A percentile compares a stretch with the other conserved stretches of the same genome.
These are phyloP conservation scores for Gortyna flavago DNA, from an alignment of 2,888 invertebrate genomes.

Conservation along the genomic window DNA sequence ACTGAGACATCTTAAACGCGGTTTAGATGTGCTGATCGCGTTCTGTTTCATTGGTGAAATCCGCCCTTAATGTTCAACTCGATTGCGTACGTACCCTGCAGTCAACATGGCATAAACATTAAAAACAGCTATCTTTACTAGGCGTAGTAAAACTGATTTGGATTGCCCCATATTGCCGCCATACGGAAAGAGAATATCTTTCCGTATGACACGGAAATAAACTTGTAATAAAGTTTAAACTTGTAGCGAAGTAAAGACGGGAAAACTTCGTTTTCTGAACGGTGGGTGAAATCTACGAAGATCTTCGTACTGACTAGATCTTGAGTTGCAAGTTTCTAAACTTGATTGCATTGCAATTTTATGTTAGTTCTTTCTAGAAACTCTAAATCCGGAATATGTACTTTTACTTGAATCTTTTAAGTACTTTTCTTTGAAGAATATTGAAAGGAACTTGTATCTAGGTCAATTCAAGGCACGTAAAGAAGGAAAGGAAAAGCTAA, in stretches of 20 bases:
- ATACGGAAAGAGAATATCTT: neutral
- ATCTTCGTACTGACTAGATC: slow-evolving; percentile 44
- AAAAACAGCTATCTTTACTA: neutral
- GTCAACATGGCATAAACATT: slow-evolving; percentile 11
- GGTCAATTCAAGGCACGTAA: slow-evolving; percentile 38
- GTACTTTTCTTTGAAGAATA: slow-evolving; percentile 9
- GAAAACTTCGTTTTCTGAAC: slow-evolving; percentile 39
- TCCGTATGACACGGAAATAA: slow-evolving; percentile 23
- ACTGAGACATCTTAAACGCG: neutral
- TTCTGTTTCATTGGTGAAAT: neutral
- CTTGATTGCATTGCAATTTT: slow-evolving; percentile 59
- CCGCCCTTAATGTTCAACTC: neutral
- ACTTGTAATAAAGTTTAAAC: slow-evolving; percentile 28
- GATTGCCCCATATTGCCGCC: slow-evolving; percentile 10
- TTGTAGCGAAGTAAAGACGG: slow-evolving; percentile 25
- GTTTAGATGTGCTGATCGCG: neutral
- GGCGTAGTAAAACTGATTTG: slow-evolving; percentile 23
- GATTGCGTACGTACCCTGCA: neutral
- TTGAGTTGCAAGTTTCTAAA: slow-evolving; percentile 61
- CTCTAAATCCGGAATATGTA: slow-evolving; percentile 10
- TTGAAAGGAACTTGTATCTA: slow-evolving; percentile 27
- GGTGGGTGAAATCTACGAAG: slow-evolving; percentile 53
- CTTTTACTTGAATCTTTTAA: slow-evolving; percentile 35
- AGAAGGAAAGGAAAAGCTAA: slow-evolving; percentile 23
- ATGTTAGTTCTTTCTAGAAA: slow-evolving; percentile 20